Conservation (phyloP, 2,888 invertebrate species). For the Eupeodes luniger region DNA sequence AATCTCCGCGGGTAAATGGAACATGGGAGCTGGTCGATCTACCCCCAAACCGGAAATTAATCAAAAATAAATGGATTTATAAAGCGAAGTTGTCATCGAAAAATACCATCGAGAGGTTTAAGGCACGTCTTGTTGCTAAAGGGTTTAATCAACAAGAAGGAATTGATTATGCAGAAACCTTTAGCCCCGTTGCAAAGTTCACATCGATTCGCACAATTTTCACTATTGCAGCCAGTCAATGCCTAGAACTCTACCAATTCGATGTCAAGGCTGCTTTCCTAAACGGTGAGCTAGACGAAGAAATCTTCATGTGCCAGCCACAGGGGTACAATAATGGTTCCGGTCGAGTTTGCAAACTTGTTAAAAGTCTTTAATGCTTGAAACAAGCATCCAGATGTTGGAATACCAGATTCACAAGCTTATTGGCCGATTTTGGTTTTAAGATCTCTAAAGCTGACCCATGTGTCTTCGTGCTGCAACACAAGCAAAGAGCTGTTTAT, state of each 20-base stretch:
- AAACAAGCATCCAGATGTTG: conserved; percentile 60
- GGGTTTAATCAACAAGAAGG: conserved; percentile 78
- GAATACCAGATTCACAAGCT: conserved; percentile 26
- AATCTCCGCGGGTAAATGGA: no score
- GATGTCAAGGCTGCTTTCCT: conserved; percentile 53
- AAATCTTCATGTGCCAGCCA: conserved; percentile 63
- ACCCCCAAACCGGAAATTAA: no score
- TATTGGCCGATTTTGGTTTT: conserved; percentile 23
- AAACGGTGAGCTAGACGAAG: conserved; percentile 49
- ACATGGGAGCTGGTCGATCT: no score
- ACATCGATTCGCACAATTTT: conserved; percentile 37
- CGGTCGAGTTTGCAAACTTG: conserved; percentile 66
- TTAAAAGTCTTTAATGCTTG: conserved; percentile 77
- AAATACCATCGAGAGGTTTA: conserved; percentile 63
- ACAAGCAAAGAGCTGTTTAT: conserved; percentile 57
- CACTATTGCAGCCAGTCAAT: conserved; percentile 64
- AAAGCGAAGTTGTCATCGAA: not conserved
- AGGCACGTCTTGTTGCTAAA: conserved; percentile 78
- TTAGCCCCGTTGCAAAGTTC: conserved; percentile 29
- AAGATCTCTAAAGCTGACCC: conserved; percentile 77
- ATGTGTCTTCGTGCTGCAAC: conserved; percentile 76
- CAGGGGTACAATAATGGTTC: conserved; percentile 62
- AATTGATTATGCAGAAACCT: conserved; percentile 78
- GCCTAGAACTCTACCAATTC: conserved; percentile 7
- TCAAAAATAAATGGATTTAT: conserved; percentile 51